Percentiles rank a stretch among this genome's conserved stretches.
Conservation (phyloP, 2,797 vertebrate genomes). For the Varecia variegata region DNA sequence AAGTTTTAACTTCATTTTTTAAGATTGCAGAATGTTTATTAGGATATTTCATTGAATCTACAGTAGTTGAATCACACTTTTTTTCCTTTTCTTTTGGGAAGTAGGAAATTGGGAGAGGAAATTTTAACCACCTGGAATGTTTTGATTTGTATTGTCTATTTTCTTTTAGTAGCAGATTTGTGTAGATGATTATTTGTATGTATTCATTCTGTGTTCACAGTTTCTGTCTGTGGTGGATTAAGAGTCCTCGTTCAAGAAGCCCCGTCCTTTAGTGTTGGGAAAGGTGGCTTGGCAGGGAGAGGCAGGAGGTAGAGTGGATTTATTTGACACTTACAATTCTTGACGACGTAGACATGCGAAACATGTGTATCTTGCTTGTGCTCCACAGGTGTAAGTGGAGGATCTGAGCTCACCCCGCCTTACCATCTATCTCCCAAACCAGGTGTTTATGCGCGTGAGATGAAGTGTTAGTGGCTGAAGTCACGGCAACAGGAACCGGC, state of each 20-base stretch:
- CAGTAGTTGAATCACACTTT: background rate
- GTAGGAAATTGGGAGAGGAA: background rate
- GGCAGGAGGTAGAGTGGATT: rapidly evolving
- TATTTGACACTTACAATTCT: too few relatives aligned
- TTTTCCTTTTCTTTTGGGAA: background rate
- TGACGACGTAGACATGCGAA: rapidly evolving
- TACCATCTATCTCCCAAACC: rapidly evolving
- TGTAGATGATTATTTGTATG: rapidly evolving
- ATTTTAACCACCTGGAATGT: background rate
- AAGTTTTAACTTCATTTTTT: background rate
- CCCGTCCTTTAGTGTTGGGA: rapidly evolving
- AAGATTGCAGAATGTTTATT: background rate
- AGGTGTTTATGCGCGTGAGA: background rate
- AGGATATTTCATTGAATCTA: background rate
- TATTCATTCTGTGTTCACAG: rapidly evolving
- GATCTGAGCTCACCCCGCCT: rapidly evolving
- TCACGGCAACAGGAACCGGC: rapidly evolving
- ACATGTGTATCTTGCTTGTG: background rate
- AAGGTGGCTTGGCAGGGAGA: background rate
- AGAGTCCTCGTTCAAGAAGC: background rate
- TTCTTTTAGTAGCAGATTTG: background rate
- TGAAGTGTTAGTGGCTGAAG: background rate
- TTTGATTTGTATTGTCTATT: background rate
- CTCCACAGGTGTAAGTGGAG: too few relatives aligned
- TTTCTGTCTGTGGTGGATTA: rapidly evolving